Evolutionary conservation across 2,113 vertebrate genomes (phyloP), one percentile per base, ranked within the genome.

Genomic region (Forbesichthys papilliferus): DNA sequence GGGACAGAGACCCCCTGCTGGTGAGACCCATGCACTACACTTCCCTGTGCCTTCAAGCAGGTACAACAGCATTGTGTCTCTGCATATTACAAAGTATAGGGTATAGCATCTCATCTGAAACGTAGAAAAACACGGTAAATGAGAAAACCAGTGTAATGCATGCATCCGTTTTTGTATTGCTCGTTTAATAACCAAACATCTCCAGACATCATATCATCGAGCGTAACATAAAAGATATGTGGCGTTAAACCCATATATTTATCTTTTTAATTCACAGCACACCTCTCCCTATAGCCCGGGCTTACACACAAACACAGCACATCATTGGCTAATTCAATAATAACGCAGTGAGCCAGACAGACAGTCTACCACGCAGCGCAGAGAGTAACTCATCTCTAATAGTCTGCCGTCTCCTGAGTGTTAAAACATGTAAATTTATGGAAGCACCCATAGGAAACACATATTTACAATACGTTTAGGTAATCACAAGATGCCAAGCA

Each of bases 401-500:
- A 70, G 88, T 79, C 83, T 84, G 78, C 75, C 78, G 70, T 92
- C 91, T 92, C 90, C 86, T 79, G 92, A 93, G 92, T 93, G 92
- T 90, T 93, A 92, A 93, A 94, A 91, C 6, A 74, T 93, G 89
- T 90, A 93, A 95, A 93, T 90, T 86, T 90, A 88, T 92, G 93
- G 81, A 93, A 92, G 91, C 84, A 86, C 89, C 91, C 90, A 90
- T 87, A 90, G 90, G 90, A 92, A 92, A 90, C 88, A 92, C 90
- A 94, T 94, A 94, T 93, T 94, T 94, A 94, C 93, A 94, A 94
- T 87, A 90, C 64, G 85, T 93, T 92, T 89, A 93, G 93, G 93
- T 96, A 96, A 96, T 95, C 94, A 96, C 93, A 96, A 94, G 90
- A 93, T 85, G 92, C 89, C 87, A 84, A 86, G 36, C 36, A 42